Percentiles rank a stretch among this genome's conserved stretches.
Conservation (phyloP, 1,140 invertebrate genomes). For the Drosophila sturtevanti region DNA sequence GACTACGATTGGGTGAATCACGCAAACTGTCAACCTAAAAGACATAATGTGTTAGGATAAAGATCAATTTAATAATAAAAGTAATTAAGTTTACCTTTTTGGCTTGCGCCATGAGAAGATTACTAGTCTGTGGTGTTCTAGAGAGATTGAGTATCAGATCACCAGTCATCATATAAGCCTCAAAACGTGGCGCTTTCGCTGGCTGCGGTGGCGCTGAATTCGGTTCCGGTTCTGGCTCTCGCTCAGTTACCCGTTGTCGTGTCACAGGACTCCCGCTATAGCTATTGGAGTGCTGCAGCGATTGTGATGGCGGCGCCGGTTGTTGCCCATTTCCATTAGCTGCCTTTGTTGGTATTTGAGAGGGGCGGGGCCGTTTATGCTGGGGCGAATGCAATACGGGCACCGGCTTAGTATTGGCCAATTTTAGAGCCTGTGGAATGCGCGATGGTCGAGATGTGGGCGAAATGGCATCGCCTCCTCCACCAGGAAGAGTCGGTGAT, state of each 20-base stretch:
- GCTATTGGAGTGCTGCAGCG: slow-evolving; percentile 73
- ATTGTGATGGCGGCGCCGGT: slow-evolving; percentile 31
- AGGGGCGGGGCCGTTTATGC: slow-evolving; percentile 71
- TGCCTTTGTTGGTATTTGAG: slow-evolving; percentile 83
- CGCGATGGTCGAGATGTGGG: slow-evolving; percentile 78
- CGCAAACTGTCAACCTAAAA: slow-evolving; percentile 83
- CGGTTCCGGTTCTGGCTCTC: slow-evolving; percentile 60
- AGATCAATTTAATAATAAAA: not conserved
- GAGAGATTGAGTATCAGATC: slow-evolving; percentile 96
- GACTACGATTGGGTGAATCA: slow-evolving; percentile 78
- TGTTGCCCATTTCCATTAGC: slow-evolving; percentile 45
- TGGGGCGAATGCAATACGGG: slow-evolving; percentile 74
- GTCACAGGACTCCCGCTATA: slow-evolving; percentile 71
- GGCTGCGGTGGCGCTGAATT: slow-evolving; percentile 80
- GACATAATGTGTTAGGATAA: not conserved
- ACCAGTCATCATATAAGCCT: slow-evolving; percentile 98
- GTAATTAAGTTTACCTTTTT: slow-evolving; percentile 84
- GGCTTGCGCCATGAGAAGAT: slow-evolving; percentile 86
- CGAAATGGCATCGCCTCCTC: slow-evolving; percentile 58
- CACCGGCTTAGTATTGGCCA: slow-evolving; percentile 58
- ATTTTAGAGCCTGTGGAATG: slow-evolving; percentile 79
- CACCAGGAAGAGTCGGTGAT: slow-evolving; percentile 31
- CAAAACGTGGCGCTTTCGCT: slow-evolving; percentile 87
- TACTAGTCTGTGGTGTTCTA: slow-evolving; percentile 87
- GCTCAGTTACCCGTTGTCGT: slow-evolving; percentile 51